Evolutionary conservation across 2,113 vertebrate genomes (phyloP).

Genomic region (Sylvietta virens): DNA sequence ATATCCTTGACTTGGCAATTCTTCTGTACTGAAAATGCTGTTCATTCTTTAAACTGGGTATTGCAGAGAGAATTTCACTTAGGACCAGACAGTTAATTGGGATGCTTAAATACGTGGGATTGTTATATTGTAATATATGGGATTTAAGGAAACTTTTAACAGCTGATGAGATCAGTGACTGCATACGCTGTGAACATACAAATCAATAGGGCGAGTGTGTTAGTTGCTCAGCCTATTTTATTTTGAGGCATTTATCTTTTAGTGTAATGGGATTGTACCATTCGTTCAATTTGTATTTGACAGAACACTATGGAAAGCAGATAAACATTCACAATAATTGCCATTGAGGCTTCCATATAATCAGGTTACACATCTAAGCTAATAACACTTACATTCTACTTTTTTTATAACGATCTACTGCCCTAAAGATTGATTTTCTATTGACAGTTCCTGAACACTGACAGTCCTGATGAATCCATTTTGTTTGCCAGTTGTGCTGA

Average conservation of each 20-base stretch:
- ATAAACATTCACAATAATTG: conserved; percentile 12
- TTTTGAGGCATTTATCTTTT: conserved; percentile 1
- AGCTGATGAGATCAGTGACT: neutral
- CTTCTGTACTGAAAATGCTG: neutral
- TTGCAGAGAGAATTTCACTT: neutral
- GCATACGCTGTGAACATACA: neutral
- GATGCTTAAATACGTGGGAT: neutral
- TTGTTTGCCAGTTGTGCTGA: neutral
- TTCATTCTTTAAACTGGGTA: neutral
- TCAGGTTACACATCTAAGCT: conserved; percentile 14
- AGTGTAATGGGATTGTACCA: neutral
- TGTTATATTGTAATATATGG: no score
- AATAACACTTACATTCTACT: neutral
- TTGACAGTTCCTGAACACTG: neutral
- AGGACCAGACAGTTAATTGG: neutral
- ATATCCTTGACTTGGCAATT: neutral
- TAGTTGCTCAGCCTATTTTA: neutral
- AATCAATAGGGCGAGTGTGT: neutral
- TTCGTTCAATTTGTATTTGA: neutral
- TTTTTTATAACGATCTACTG: neutral
- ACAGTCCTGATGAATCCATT: neutral
- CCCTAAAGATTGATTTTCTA: conserved; percentile 30
- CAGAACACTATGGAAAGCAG: conserved; percentile 3
- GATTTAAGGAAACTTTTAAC: neutral
- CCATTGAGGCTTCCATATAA: neutral